Conservation (phyloP, 2,113 vertebrate species). For the Xiphophorus maculatus region DNA sequence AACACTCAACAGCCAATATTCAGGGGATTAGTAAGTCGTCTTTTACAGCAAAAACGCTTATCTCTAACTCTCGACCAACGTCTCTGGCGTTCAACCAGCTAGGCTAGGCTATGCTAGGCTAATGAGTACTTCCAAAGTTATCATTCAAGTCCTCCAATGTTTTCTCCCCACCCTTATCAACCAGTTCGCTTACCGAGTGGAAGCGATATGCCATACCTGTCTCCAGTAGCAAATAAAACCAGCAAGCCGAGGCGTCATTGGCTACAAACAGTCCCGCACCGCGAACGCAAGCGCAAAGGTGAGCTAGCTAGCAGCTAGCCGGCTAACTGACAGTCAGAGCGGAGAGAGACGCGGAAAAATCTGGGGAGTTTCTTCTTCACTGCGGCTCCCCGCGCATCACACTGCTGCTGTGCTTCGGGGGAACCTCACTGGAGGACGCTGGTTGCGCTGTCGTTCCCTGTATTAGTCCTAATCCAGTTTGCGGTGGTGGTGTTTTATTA, state of each 20-base stretch:
- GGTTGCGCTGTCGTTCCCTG: slow-evolving; percentile 23
- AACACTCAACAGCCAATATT: slow-evolving; percentile 33
- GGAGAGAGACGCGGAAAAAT: slow-evolving; percentile 69
- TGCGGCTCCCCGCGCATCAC: slow-evolving; percentile 66
- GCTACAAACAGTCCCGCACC: slow-evolving; percentile 13
- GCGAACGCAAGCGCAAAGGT: slow-evolving; percentile 41
- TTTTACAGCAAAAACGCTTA: slow-evolving; percentile 64
- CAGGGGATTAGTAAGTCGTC: slow-evolving; percentile 45
- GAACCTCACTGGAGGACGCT: slow-evolving; percentile 18
- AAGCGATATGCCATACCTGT: slow-evolving; percentile 59
- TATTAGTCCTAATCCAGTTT: slow-evolving; percentile 2
- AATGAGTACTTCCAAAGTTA: slow-evolving; percentile 69
- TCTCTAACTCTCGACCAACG: slow-evolving; percentile 52
- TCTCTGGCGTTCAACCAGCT: slow-evolving; percentile 59
- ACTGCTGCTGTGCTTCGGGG: slow-evolving; percentile 32
- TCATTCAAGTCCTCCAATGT: slow-evolving; percentile 40
- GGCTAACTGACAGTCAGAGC: slow-evolving; percentile 73
- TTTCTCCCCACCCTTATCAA: slow-evolving; percentile 43
- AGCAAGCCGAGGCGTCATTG: slow-evolving; percentile 20
- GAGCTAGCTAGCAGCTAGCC: slow-evolving; percentile 55
- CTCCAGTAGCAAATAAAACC: slow-evolving; percentile 29
- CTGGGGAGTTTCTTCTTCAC: slow-evolving; percentile 69
- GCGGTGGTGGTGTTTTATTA: slow-evolving; percentile 14
- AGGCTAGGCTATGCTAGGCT: slow-evolving; percentile 67
- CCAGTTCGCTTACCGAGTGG: slow-evolving; percentile 49